Evolutionary conservation across 2,888 invertebrate genomes (phyloP).

Genomic region (Loripinus fragilis): DNA sequence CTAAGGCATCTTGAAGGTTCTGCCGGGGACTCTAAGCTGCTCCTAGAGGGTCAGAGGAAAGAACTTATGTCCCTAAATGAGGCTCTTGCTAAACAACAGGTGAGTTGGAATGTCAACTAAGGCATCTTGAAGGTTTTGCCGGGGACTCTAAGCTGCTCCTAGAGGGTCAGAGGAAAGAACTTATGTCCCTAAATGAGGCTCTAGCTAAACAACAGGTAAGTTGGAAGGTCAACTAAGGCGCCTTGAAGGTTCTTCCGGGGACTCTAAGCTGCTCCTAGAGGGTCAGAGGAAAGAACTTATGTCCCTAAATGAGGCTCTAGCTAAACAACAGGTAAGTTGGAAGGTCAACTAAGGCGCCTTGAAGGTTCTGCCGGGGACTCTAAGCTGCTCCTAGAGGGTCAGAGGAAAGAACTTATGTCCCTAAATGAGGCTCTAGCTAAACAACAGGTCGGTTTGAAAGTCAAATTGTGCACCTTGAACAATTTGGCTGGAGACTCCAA

Average conservation of each 20-base stretch:
- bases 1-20: slow-evolving; percentile 57
- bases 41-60: slow-evolving; percentile 69
- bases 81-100: slow-evolving; percentile 66
- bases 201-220: slow-evolving; percentile 67
- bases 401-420: slow-evolving; percentile 68
- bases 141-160: slow-evolving; percentile 68
- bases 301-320: slow-evolving; percentile 59
- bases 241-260: slow-evolving; percentile 60
- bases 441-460: slow-evolving; percentile 72
- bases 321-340: slow-evolving; percentile 72
- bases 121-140: slow-evolving; percentile 56
- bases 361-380: slow-evolving; percentile 64
- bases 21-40: slow-evolving; percentile 64
- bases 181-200: slow-evolving; percentile 62
- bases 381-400: slow-evolving; percentile 66
- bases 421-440: slow-evolving; percentile 61
- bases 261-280: slow-evolving; percentile 68
- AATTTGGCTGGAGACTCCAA: slow-evolving; percentile 63
- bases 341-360: slow-evolving; percentile 56
- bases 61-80: slow-evolving; percentile 68
- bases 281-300: slow-evolving; percentile 70
- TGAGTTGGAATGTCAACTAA: slow-evolving; percentile 58
- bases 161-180: slow-evolving; percentile 71
- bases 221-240: slow-evolving; percentile 49
- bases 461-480: slow-evolving; percentile 59